Percentiles rank a stretch among this genome's conserved stretches.
These are phyloP conservation scores for Drosophila sp. DNA, from an alignment of 1,140 invertebrate species.

Conservation along the genomic window DNA sequence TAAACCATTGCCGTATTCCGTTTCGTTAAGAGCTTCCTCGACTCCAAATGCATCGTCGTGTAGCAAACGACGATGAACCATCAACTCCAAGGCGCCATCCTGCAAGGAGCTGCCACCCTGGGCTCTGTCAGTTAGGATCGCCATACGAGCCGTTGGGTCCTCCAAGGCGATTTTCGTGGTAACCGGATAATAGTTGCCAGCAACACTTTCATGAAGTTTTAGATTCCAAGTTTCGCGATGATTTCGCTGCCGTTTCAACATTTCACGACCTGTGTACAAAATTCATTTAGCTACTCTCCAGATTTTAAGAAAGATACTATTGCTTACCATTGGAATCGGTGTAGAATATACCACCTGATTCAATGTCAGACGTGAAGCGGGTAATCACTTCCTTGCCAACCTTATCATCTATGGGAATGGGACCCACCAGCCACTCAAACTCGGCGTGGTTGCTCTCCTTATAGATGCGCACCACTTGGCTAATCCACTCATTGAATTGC, in stretches of 20 bases:
- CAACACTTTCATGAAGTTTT: slow-evolving; percentile 50
- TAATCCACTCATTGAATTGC: slow-evolving; percentile 90
- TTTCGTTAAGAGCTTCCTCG: slow-evolving; percentile 96
- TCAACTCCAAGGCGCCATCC: slow-evolving; percentile 91
- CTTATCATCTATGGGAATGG: slow-evolving; percentile 92
- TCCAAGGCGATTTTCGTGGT: slow-evolving; percentile 92
- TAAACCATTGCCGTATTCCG: slow-evolving; percentile 90
- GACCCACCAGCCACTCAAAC: slow-evolving; percentile 97
- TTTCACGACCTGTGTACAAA: slow-evolving; percentile 88
- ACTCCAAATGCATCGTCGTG: slow-evolving; percentile 98
- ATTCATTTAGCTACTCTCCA: background rate
- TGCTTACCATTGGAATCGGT: slow-evolving; percentile 93
- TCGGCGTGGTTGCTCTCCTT: slow-evolving; percentile 89
- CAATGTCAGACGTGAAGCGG: slow-evolving; percentile 88
- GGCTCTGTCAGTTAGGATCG: slow-evolving; percentile 92
- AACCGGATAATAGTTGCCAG: slow-evolving; percentile 97
- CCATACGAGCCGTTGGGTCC: slow-evolving; percentile 85
- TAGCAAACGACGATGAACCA: slow-evolving; percentile 94
- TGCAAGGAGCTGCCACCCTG: slow-evolving; percentile 94
- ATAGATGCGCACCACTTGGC: slow-evolving; percentile 92
- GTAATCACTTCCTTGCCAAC: slow-evolving; percentile 94
- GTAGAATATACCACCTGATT: slow-evolving; percentile 90
- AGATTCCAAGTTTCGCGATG: slow-evolving; percentile 86
- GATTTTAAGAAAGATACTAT: too few relatives aligned
- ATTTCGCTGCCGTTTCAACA: slow-evolving; percentile 90